Evolutionary conservation across 2,797 vertebrate genomes (phyloP).

Genomic region (Gobio occitaniae): DNA sequence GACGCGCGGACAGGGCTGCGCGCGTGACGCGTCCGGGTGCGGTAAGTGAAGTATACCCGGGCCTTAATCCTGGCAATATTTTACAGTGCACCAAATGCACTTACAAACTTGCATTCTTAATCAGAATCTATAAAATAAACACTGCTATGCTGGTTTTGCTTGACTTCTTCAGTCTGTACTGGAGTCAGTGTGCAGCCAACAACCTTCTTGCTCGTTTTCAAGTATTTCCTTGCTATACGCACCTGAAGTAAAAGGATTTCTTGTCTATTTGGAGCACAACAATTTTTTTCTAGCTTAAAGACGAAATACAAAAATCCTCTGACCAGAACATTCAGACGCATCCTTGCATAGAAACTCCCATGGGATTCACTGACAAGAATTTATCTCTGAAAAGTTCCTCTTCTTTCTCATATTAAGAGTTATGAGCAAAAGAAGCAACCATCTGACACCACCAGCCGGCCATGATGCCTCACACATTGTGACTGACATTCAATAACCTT

Average conservation of each 20-base stretch:
- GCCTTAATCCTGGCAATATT: not conserved
- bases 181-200: too few relatives aligned
- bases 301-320: not conserved
- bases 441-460: conserved; percentile 21
- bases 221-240: too few relatives aligned
- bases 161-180: too few relatives aligned
- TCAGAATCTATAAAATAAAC: not conserved
- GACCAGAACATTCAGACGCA: conserved; percentile 13
- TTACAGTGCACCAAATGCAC: conserved; percentile 7
- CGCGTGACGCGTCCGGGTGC: too few relatives aligned
- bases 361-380: conserved; percentile 4
- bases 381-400: not conserved
- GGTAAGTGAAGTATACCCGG: too few relatives aligned
- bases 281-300: not conserved
- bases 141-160: not conserved
- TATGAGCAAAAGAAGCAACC: conserved; percentile 32
- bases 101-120: not conserved
- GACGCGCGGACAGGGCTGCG: too few relatives aligned
- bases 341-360: conserved; percentile 8
- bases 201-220: too few relatives aligned
- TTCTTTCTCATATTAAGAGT: conserved; percentile 35
- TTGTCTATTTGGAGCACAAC: too few relatives aligned
- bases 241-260: too few relatives aligned
- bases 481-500: conserved; percentile 40
- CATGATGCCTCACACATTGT: conserved; percentile 14